Evolutionary conservation across 2,113 vertebrate species (phyloP).

Genomic region (Triplophysa rosa): DNA sequence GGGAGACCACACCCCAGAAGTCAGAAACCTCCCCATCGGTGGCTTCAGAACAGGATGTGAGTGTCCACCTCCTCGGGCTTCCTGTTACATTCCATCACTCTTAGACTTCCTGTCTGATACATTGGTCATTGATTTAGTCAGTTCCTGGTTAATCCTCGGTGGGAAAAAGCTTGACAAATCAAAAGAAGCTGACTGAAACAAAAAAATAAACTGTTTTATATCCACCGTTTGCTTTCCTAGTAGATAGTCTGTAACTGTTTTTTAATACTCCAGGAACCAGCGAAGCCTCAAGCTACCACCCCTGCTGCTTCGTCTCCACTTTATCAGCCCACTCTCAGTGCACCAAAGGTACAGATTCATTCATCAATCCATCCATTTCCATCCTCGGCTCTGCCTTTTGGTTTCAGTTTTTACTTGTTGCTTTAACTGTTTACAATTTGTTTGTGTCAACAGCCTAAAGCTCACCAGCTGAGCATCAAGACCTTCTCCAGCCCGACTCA

Average conservation of each 20-base stretch:
- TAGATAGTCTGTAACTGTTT: background rate
- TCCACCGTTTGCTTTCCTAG: background rate
- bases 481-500: conserved; percentile 92
- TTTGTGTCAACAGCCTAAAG: conserved; percentile 83
- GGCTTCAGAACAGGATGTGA: conserved; percentile 81
- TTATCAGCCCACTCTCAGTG: conserved; percentile 78
- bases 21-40: conserved; percentile 73
- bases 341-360: conserved; percentile 83
- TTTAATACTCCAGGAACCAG: conserved; percentile 77
- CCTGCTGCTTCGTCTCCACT: conserved; percentile 76
- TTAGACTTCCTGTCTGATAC: conserved; percentile 47
- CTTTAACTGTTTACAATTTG: background rate
- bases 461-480: conserved; percentile 94
- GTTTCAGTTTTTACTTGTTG: background rate
- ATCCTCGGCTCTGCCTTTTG: background rate
- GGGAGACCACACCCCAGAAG: conserved; percentile 77
- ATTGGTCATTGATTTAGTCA: background rate
- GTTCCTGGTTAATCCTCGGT: conserved; percentile 2
- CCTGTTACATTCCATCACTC: conserved; percentile 42
- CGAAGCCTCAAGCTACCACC: conserved; percentile 71
- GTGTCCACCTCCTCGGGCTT: conserved; percentile 54
- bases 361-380: conserved; percentile 2
- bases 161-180: background rate
- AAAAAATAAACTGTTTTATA: too few species aligned
- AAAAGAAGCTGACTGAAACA: too few species aligned